Evolutionary conservation across 2,797 vertebrate genomes (phyloP), one percentile per base, ranked within the genome.

Genomic region (Pterois miles): DNA sequence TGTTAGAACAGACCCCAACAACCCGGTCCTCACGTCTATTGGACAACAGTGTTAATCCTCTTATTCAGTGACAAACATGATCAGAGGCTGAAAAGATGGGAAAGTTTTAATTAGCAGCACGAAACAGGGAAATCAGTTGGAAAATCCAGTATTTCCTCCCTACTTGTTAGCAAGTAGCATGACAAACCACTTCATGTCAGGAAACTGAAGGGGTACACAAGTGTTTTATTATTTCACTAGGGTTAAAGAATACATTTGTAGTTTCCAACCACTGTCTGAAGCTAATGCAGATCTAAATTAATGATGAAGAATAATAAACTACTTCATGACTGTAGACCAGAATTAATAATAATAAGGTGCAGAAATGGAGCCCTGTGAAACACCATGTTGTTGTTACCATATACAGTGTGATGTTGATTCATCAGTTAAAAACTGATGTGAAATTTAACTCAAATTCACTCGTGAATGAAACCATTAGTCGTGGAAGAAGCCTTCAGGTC

Each of bases 21-120:
- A 65, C 67, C 62, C 65, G 52, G 67, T 66, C 64, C 50, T 78
- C 78, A 67, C 74, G 69, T 80, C 76, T 85, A 60, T 73, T 62
- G 63, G 85, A 84, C 78, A 78, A 81, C 73, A 82, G 66, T 68
- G 73, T 67, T 70, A 82, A 74, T 85, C 70, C 71, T 81, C 43
- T 34, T 81, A 38, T 34, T 70, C 57, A 29, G 70, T 33, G 25
- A 68, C 16, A 73, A 77, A 69, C 65, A 64, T 6, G 1, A 43
- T 79, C 23, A 62, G 68, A 68, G 18, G 10, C 60, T 57, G 11
- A 56, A 50, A 59, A 65, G 43, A 62, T 9, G 14, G 27, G 27
- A 58, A 71, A 54, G 59, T 82, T 84, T 78, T 65, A 65, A 74
- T 74, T 74, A 34, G 63, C 31, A 46, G 8, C 54, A 56, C 63